Conservation (phyloP, 2,113 vertebrate species). For the Lynx canadensis region DNA sequence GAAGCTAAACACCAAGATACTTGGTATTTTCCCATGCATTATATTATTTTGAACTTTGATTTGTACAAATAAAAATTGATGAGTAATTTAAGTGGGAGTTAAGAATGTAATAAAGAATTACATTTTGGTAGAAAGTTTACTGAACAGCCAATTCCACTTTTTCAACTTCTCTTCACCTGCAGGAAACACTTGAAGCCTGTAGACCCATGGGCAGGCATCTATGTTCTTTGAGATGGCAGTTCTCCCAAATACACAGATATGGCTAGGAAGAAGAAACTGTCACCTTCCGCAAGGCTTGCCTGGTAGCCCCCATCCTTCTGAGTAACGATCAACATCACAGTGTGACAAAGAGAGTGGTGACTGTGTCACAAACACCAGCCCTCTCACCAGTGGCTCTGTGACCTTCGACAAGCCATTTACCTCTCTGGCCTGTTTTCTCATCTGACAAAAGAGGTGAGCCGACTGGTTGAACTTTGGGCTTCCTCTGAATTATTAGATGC, state of each 20-base stretch:
- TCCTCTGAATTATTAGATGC: constrained; percentile 28
- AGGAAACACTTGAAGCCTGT: not conserved
- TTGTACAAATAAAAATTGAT: not conserved
- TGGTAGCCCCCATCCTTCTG: not conserved
- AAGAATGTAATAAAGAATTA: not conserved
- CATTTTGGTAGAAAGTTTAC: not conserved
- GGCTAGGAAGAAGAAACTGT: not conserved
- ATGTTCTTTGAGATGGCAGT: not conserved
- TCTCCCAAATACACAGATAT: not conserved
- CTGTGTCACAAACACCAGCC: not conserved
- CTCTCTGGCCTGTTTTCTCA: constrained; percentile 27
- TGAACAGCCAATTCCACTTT: not conserved
- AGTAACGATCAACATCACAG: not conserved
- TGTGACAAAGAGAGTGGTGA: not conserved
- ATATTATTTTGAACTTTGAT: constrained; percentile 46
- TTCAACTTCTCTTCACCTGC: not conserved
- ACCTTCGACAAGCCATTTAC: constrained; percentile 1
- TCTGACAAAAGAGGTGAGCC: not conserved
- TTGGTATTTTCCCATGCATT: not conserved
- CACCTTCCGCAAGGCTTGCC: not conserved
- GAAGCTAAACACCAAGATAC: not conserved
- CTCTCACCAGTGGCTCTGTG: not conserved
- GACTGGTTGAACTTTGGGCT: constrained; percentile 43
- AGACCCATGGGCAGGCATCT: fast-evolving
- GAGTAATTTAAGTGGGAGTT: not conserved